phyloP scores from a whole-genome alignment of 2,113 vertebrate genomes.

The Oriolus oriolus region DNA sequence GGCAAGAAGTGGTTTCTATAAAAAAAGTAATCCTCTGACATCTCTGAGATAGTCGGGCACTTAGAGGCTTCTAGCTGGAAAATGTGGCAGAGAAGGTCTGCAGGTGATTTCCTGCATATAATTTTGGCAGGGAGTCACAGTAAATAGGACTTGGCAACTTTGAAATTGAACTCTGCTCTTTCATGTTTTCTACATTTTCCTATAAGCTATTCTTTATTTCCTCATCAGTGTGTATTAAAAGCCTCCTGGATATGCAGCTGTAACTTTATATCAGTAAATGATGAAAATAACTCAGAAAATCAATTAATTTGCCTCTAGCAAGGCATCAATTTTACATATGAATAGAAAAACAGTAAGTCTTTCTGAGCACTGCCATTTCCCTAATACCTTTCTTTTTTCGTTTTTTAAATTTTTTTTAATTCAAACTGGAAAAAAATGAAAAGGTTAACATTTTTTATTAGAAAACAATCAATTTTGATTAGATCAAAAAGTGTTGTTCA shows the following conservation, averaged over 20 bases:
- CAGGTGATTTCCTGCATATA: background rate
- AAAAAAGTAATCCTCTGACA: background rate
- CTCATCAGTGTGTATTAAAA: background rate
- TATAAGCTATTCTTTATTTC: background rate
- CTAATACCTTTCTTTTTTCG: background rate
- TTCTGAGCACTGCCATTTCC: background rate
- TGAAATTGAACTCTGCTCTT: background rate
- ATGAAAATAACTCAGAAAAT: constrained; percentile 24
- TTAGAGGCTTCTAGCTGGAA: background rate
- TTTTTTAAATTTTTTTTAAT: background rate
- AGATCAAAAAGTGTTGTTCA: background rate
- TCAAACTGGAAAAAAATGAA: background rate
- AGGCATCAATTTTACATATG: background rate
- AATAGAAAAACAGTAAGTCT: background rate
- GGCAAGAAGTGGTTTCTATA: background rate
- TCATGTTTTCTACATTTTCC: background rate
- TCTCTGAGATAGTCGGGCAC: background rate
- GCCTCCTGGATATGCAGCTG: background rate
- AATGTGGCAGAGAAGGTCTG: background rate
- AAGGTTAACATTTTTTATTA: background rate
- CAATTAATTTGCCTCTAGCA: constrained; percentile 17
- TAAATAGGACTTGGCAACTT: background rate
- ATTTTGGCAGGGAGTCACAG: background rate
- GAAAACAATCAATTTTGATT: constrained; percentile 16
- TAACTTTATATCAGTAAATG: background rate